These are phyloP conservation scores for Vollenhovia emeryi DNA, from an alignment of 1,140 invertebrate genomes.

Conservation along the genomic window DNA sequence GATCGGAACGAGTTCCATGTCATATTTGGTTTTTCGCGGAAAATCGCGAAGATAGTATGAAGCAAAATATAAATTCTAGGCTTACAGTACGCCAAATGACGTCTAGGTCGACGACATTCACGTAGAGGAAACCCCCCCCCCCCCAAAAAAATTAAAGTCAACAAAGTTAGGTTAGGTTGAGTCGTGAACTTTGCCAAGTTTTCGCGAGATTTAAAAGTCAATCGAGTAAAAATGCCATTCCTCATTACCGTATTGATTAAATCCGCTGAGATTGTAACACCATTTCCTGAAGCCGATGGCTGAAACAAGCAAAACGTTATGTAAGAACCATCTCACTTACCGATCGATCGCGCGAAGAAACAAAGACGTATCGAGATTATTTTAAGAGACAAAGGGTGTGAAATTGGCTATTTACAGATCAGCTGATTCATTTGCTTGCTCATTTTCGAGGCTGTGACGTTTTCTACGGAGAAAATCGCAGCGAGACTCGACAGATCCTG, in stretches of 20 bases:
- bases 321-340: not conserved
- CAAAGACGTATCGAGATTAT: not conserved
- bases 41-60: too few relatives aligned
- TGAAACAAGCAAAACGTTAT: conserved; percentile 17
- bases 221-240: not conserved
- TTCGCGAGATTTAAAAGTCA: not conserved
- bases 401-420: conserved; percentile 28
- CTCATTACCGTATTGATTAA: conserved; percentile 90
- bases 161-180: not conserved
- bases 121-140: too few relatives aligned
- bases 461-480: not conserved
- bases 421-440: not conserved
- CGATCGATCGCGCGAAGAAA: not conserved
- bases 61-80: too few relatives aligned
- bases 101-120: too few relatives aligned
- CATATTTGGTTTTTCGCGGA: too few relatives aligned
- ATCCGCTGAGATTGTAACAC: conserved; percentile 80
- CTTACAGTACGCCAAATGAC: too few relatives aligned
- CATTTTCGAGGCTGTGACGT: not conserved
- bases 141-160: too few relatives aligned
- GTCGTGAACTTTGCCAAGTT: not conserved
- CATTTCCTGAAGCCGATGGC: conserved; percentile 22
- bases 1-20: too few relatives aligned
- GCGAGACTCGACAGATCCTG: not conserved
- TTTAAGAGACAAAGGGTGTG: not conserved